Conservation (phyloP, 2,888 invertebrate genomes). For the Tipula vernalis region DNA sequence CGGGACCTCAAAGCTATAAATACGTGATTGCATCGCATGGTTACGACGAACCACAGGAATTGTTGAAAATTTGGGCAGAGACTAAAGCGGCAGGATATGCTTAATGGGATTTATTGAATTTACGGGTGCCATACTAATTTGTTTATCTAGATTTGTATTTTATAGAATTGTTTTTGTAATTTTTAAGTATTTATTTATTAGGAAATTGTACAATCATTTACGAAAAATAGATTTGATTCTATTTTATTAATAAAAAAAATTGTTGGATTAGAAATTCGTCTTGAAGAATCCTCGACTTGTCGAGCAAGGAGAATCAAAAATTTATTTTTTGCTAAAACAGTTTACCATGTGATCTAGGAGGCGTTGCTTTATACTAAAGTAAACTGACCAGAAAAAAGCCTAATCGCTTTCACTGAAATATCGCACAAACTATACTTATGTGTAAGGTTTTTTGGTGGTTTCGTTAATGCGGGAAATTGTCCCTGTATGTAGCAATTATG, state of each 20-base stretch:
- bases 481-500: too few species aligned
- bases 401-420: too few species aligned
- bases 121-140: not conserved
- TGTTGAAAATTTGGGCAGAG: conserved; percentile 63
- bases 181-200: not conserved
- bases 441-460: too few species aligned
- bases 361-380: too few species aligned
- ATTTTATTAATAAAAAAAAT: not conserved
- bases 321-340: too few species aligned
- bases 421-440: too few species aligned
- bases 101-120: conserved; percentile 24
- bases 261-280: not conserved
- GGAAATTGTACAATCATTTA: not conserved
- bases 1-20: conserved; percentile 44
- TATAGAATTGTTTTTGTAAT: not conserved
- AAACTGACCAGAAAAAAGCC: too few species aligned
- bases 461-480: too few species aligned
- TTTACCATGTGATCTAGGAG: too few species aligned
- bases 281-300: too few species aligned
- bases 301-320: too few species aligned
- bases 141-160: not conserved
- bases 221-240: not conserved
- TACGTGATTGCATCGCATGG: conserved; percentile 77
- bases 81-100: conserved; percentile 57
- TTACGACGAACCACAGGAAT: conserved; percentile 54